phyloP scores from a whole-genome alignment of 1,140 invertebrate genomes.

The Bombus turneri region DNA sequence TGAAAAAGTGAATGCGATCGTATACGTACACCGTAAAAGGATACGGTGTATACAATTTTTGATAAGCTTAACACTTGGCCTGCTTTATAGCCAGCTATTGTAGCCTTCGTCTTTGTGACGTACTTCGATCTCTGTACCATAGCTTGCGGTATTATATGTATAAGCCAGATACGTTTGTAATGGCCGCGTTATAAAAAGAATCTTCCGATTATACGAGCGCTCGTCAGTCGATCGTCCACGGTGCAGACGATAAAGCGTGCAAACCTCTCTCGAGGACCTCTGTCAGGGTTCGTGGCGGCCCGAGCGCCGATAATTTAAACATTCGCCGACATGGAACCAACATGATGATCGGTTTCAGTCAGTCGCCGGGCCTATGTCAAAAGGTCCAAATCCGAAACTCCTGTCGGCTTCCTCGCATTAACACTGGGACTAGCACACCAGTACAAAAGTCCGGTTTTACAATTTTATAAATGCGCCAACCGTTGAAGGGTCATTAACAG shows the following conservation, averaged over 20 bases:
- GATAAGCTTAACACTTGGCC: not conserved
- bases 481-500: too few species aligned
- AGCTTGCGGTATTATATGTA: not conserved
- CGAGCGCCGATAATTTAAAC: slow-evolving; percentile 2
- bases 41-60: slow-evolving; percentile 5
- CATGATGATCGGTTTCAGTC: too few species aligned
- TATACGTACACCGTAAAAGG: not conserved
- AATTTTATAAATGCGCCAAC: too few species aligned
- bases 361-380: too few species aligned
- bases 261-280: too few species aligned
- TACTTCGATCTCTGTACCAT: not conserved
- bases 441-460: too few species aligned
- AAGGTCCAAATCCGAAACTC: too few species aligned
- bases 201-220: not conserved
- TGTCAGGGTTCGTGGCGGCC: too few species aligned
- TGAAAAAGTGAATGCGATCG: not conserved
- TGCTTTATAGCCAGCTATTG: slow-evolving; percentile 18
- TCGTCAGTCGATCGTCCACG: not conserved
- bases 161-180: slow-evolving; percentile 13
- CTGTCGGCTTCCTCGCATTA: too few species aligned
- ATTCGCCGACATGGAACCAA: too few species aligned
- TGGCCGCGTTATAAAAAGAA: not conserved
- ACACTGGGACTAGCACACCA: too few species aligned
- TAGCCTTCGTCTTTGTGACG: not conserved
- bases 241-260: too few species aligned